phyloP scores from a whole-genome alignment of 2,113 vertebrate genomes.

The Dolichallabes microphthalmus region DNA sequence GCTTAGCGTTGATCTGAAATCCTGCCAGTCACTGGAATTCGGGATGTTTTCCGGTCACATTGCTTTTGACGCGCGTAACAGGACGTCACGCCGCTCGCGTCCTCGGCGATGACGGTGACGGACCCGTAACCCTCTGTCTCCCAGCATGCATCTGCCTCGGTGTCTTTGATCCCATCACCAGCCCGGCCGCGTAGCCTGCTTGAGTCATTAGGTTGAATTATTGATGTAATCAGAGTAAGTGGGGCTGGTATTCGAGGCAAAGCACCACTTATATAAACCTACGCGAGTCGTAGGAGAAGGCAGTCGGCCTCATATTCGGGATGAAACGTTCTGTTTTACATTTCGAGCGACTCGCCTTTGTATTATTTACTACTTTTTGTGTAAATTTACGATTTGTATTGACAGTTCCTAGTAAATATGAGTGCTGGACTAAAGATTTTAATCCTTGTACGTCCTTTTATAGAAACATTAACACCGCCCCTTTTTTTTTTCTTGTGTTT shows the following conservation, averaged over 20 bases:
- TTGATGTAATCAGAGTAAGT: constrained; percentile 53
- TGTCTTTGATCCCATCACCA: constrained; percentile 38
- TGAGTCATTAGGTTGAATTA: constrained; percentile 51
- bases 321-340: neutral
- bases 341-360: neutral
- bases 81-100: constrained; percentile 18
- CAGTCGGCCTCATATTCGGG: neutral
- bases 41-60: constrained; percentile 32
- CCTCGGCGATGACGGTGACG: constrained; percentile 17
- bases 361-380: neutral
- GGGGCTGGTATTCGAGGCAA: constrained; percentile 21
- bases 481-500: neutral
- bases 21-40: neutral
- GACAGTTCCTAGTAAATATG: neutral
- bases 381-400: neutral
- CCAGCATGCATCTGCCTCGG: neutral
- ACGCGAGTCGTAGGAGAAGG: neutral
- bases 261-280: constrained; percentile 27
- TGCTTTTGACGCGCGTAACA: constrained; percentile 32
- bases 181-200: constrained; percentile 15
- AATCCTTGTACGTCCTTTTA: neutral
- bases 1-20: neutral
- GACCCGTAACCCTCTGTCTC: constrained; percentile 25
- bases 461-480: neutral
- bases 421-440: neutral